phyloP scores from a whole-genome alignment of 2,888 invertebrate species.

The Lucinisca nassula region DNA sequence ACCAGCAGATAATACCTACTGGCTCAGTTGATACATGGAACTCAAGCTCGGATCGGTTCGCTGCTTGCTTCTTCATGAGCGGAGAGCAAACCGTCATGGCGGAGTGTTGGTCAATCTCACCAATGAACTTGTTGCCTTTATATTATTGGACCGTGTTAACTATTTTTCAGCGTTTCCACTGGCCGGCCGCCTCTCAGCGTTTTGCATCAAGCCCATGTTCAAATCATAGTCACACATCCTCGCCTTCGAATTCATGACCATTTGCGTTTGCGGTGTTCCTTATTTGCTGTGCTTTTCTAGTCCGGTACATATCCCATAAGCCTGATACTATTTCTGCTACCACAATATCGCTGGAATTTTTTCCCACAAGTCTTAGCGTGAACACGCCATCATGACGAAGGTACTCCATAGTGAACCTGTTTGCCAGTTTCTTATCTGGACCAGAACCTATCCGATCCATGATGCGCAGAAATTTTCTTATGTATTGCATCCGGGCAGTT shows the following conservation, averaged over 20 bases:
- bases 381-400: conserved; percentile 87
- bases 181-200: neutral
- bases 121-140: too few relatives aligned
- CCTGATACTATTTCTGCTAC: conserved; percentile 86
- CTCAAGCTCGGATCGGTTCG: too few relatives aligned
- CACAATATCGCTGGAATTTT: conserved; percentile 87
- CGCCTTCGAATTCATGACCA: conserved; percentile 83
- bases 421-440: conserved; percentile 86
- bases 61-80: too few relatives aligned
- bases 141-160: neutral
- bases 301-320: conserved; percentile 86
- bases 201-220: neutral
- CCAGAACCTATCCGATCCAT: conserved; percentile 87
- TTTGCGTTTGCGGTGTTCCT: conserved; percentile 76
- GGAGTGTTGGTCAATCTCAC: too few relatives aligned
- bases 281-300: conserved; percentile 84
- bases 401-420: conserved; percentile 86
- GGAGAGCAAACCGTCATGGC: too few relatives aligned
- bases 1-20: too few relatives aligned
- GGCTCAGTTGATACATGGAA: too few relatives aligned
- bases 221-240: conserved; percentile 81
- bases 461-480: conserved; percentile 88
- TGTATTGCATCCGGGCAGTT: conserved; percentile 87
- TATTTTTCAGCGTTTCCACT: neutral
- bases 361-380: conserved; percentile 85